Evolutionary conservation across 1,140 invertebrate genomes (phyloP), one percentile per base, ranked within the genome.

Genomic region (Aporrectodea caliginosa): DNA sequence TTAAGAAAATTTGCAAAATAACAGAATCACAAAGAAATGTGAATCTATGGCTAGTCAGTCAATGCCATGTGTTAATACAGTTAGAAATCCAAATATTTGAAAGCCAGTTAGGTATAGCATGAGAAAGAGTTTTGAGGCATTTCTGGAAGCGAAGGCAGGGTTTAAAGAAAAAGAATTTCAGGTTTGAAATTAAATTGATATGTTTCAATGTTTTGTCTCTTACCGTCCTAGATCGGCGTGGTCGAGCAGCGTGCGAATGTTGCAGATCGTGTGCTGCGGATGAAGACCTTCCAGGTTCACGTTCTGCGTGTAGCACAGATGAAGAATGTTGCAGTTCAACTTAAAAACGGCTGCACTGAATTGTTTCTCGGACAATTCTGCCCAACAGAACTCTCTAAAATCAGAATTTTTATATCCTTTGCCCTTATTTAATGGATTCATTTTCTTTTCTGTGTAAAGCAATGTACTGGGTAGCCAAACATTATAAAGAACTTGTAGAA

Each of bases 281-380:
- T 92, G 90, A 31, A 94, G 84, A 2, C 90, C 85, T 16, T 90
- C 88, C 32, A 91, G 84, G 84, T 92, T 90, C 16, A 94, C 91
- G 83, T 92, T 92, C 87, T 95, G 93, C 1, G 92, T 92, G 82
- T 94, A 92, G 86, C 94, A 94, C 78, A 95, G 87, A 87, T 94
- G 92, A 82, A 95, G 87, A 70, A 95, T 91, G 85, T 95, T 95
- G 77, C 92, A 91, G 88, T 95, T 95, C 27, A 95, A 89, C 78
- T 92, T 90, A 6, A 93, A 91, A 2, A 95, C 93, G 88, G 92
- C 91, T 82, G 91, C 90, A 72, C 90, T 88, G 87, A 95, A 94
- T 86, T 93, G 92, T 81, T 92, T 90, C 84, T 93, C 91, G 73
- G 90, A 91, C 84, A 93, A 88, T 85, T 92, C 91, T 83, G 90